These are phyloP conservation scores for Procavia capensis DNA, from an alignment of 2,113 vertebrate species.

Conservation along the genomic window DNA sequence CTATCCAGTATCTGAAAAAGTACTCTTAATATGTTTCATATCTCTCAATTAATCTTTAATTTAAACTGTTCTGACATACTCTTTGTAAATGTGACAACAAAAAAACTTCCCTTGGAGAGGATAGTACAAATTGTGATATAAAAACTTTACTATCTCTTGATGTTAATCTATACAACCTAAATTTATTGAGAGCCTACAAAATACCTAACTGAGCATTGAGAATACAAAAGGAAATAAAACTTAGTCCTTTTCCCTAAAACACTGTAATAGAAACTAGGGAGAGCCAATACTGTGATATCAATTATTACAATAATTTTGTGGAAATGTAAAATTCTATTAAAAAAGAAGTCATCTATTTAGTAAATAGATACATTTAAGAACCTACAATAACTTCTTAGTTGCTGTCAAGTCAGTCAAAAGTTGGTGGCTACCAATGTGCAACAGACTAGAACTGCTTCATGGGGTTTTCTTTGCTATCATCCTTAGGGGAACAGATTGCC, in stretches of 20 bases:
- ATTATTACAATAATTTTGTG: not conserved
- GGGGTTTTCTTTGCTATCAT: not conserved
- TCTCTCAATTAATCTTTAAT: slow-evolving; percentile 58
- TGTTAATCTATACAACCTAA: slow-evolving; percentile 32
- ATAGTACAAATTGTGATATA: not conserved
- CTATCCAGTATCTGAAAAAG: not conserved
- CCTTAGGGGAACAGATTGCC: not conserved
- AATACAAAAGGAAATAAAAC: slow-evolving; percentile 1
- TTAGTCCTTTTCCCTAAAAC: not conserved
- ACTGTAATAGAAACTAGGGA: not conserved
- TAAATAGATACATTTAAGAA: not conserved
- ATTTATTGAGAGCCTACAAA: not conserved
- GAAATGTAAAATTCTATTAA: not conserved
- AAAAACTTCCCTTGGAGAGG: not conserved
- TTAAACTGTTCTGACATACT: slow-evolving; percentile 51
- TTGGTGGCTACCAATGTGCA: not conserved
- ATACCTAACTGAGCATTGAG: not conserved
- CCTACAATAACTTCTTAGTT: not conserved
- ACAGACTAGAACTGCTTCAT: not conserved
- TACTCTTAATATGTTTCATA: not conserved
- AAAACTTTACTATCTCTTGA: slow-evolving; percentile 14
- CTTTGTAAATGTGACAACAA: not conserved
- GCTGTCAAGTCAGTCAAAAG: not conserved
- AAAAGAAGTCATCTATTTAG: not conserved
- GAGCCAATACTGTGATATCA: not conserved